A percentile compares a stretch with the other conserved stretches of the same genome.
Evolutionary conservation across 2,113 vertebrate genomes (phyloP).

Genomic region (Ginglymostoma cirratum): DNA sequence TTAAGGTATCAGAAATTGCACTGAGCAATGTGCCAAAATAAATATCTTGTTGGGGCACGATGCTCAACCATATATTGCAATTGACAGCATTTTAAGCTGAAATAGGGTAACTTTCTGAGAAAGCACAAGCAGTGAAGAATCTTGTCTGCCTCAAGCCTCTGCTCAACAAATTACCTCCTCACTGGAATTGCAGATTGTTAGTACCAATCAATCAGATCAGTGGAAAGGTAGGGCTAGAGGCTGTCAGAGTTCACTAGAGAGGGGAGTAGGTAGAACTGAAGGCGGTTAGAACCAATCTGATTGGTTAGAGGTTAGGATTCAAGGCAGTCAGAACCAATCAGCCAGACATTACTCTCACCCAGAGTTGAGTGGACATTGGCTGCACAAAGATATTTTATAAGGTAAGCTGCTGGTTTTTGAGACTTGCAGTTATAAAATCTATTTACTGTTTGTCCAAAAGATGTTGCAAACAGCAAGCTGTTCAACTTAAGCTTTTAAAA

Average conservation of each 20-base stretch:
- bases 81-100: background rate
- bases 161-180: constrained; percentile 15
- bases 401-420: background rate
- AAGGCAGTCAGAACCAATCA: constrained; percentile 28
- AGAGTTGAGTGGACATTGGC: background rate
- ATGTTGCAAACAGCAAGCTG: background rate
- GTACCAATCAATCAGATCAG: constrained; percentile 22
- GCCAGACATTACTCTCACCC: background rate
- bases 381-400: background rate
- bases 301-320: background rate
- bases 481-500: constrained; percentile 2
- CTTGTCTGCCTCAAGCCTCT: background rate
- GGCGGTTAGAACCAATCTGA: constrained; percentile 14
- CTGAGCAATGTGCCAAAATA: background rate
- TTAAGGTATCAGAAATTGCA: background rate
- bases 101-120: background rate
- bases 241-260: constrained; percentile 14
- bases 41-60: background rate
- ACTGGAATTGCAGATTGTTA: constrained; percentile 3
- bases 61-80: background rate
- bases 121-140: background rate
- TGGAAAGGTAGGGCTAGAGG: background rate
- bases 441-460: background rate
- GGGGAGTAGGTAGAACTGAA: constrained; percentile 6
- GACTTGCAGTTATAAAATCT: background rate